A percentile compares a stretch with the other conserved stretches of the same genome.
phyloP scores from a whole-genome alignment of 2,888 invertebrate species.

The Zygaena filipendulae region DNA sequence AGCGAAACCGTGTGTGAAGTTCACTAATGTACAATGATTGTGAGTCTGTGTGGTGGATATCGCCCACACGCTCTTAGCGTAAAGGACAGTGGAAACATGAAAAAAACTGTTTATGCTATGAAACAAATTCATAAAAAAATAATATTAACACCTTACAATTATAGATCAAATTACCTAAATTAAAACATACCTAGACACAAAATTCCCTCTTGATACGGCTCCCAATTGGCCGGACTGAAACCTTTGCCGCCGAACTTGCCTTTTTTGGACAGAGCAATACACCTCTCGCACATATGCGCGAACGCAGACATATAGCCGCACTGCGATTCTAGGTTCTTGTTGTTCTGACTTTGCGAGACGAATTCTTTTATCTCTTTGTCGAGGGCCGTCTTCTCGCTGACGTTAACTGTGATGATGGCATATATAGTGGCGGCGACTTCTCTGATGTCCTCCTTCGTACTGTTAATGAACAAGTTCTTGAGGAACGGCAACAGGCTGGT shows the following conservation, averaged over 20 bases:
- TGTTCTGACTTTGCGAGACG: constrained; percentile 53
- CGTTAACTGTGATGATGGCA: constrained; percentile 75
- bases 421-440: constrained; percentile 79
- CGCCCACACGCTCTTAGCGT: no score
- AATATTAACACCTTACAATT: no score
- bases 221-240: constrained; percentile 61
- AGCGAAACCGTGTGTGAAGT: no score
- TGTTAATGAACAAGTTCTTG: constrained; percentile 71
- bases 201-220: constrained; percentile 68
- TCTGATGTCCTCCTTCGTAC: constrained; percentile 80
- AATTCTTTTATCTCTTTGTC: constrained; percentile 65
- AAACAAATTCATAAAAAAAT: no score
- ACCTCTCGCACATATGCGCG: constrained; percentile 76
- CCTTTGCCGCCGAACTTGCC: constrained; percentile 53
- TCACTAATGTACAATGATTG: no score
- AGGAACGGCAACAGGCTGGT: constrained; percentile 73
- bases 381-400: constrained; percentile 57
- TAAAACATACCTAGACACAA: constrained; percentile 70
- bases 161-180: no score
- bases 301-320: constrained; percentile 82
- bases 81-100: no score
- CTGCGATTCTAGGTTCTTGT: constrained; percentile 76
- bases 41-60: no score
- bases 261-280: constrained; percentile 59
- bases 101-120: no score